Evolutionary conservation across 2,113 vertebrate genomes (phyloP).

Genomic region (Phyllostomus hastatus): DNA sequence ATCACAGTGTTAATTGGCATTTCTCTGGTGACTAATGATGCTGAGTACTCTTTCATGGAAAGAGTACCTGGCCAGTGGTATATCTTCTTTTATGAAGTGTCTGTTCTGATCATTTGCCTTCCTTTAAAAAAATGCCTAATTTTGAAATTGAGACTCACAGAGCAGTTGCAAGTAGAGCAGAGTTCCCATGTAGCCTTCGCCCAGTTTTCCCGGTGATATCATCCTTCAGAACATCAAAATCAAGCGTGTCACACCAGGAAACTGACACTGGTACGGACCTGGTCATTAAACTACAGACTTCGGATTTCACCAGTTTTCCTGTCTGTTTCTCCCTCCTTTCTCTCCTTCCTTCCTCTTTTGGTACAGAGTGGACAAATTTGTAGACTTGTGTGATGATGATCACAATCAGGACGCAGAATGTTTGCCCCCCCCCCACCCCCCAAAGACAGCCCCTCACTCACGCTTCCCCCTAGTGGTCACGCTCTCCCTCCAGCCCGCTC

Average conservation of each 20-base stretch:
- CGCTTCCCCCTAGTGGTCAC: neutral
- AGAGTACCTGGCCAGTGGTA: accelerated
- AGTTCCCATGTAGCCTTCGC: neutral
- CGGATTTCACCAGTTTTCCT: neutral
- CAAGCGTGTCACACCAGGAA: neutral
- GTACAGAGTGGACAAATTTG: neutral
- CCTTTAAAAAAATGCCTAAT: neutral
- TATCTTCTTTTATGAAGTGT: neutral
- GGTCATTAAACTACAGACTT: neutral
- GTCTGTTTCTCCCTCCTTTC: neutral
- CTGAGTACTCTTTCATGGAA: neutral
- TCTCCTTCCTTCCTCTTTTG: neutral
- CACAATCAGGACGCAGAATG: neutral
- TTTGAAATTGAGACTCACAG: neutral
- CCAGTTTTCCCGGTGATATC: neutral
- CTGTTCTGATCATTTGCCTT: neutral
- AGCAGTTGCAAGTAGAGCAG: neutral
- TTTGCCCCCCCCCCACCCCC: neutral
- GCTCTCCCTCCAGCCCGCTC: neutral
- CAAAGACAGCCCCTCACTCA: too few species aligned
- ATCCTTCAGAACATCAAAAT: too few species aligned
- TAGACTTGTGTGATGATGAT: neutral
- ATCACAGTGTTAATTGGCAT: too few species aligned
- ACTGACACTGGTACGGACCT: neutral
- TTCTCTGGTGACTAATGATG: too few species aligned